Conservation (phyloP, 2,113 vertebrate genomes). For the Elaphurus davidianus region DNA sequence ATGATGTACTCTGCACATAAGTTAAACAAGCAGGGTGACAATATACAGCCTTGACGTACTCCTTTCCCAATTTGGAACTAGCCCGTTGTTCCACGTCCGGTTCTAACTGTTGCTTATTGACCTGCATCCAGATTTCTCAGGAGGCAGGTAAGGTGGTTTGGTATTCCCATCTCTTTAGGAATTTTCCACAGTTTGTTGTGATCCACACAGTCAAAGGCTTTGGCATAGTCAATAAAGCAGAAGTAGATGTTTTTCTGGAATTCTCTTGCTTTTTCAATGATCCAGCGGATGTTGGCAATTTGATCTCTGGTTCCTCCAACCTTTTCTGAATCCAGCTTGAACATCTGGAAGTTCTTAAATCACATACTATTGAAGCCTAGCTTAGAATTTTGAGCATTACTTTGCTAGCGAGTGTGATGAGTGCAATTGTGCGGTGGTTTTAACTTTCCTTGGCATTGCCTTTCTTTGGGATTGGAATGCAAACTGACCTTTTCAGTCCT, state of each 20-base stretch:
- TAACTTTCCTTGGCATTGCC: not conserved
- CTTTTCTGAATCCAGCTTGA: not conserved
- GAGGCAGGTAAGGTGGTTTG: not conserved
- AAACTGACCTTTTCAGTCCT: not conserved
- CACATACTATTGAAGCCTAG: not conserved
- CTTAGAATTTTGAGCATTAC: not conserved
- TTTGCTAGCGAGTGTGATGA: not conserved
- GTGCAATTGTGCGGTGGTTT: fast-evolving
- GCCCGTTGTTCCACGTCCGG: fast-evolving
- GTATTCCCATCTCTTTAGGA: not conserved
- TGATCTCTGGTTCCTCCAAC: not conserved
- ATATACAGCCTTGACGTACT: not conserved
- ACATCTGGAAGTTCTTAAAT: not conserved
- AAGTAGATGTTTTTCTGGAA: not conserved
- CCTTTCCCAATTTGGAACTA: not conserved
- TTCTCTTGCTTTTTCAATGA: not conserved
- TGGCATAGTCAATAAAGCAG: not conserved
- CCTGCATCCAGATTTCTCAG: not conserved
- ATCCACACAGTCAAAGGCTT: not conserved
- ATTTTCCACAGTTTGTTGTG: not conserved
- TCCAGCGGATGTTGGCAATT: not conserved
- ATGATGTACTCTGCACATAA: not conserved
- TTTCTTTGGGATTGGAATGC: not conserved
- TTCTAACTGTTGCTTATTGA: not conserved
- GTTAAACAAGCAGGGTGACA: not conserved